Base-by-base conservation (phyloP, 2,888 invertebrate species). In the Hetaerina titia region DNA sequence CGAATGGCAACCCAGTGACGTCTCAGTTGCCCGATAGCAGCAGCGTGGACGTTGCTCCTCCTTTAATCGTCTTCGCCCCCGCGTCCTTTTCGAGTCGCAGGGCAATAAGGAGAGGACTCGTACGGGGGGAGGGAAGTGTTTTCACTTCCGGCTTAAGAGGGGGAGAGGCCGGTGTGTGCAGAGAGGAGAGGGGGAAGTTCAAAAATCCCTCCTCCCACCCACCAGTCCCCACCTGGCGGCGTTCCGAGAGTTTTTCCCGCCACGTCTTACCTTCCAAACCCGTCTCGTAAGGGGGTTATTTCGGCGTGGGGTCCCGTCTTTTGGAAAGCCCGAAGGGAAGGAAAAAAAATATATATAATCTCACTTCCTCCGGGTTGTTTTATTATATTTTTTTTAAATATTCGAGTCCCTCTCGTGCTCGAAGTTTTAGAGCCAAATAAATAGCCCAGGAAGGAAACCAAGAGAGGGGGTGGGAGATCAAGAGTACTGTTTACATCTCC, bases 131-230 rank as follows among this genome's bases (percentile, higher is more conserved):
- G n/a, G n/a, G n/a, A n/a, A 9, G 11, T 22, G 9, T 81, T 13
- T 9, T 31, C 81, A 81, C 81, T 81, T 81, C 81, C 81, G 81
- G 81, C 81, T 81, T 31, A 31, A 81, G 19, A 81, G 81, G 81
- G 25, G 81, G 69, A 31, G 81, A 13, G 81, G 81, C 81, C 7
- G 81, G 81, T 11, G 25, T 31, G 45, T 81, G 81, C 15, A 15
- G n/a, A 31, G 81, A 15, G 31, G 81, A 45, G 45, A 45, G 19
- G 11, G 81, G 81, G 81, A 31, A 81, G 81, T 31, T 31, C n/a
- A 69, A 45, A 8, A 9, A 69, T 69, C 19, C 69, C 9, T n/a
- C 69, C 45, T 45, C 69, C 69, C 81, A 81, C 31, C 81, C 81
- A n/a, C n/a, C n/a, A n/a, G 25, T 31, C 13, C 81, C 31, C 81